These are phyloP conservation scores for Limnephilus rhombicus DNA, from an alignment of 2,888 invertebrate species.

Conservation along the genomic window DNA sequence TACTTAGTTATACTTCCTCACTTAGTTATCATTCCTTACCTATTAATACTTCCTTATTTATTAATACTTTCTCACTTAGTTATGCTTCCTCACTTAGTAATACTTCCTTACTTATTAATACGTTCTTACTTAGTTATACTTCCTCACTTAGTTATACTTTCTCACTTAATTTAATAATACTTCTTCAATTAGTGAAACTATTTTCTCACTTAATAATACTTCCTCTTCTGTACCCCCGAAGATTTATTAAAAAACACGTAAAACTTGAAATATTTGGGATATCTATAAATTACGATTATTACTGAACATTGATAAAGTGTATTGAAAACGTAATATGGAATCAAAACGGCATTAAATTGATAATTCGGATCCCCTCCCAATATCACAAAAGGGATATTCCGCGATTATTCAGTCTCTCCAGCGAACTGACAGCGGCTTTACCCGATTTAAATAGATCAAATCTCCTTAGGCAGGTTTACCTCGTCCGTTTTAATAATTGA, in stretches of 20 bases:
- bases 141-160: too few relatives aligned
- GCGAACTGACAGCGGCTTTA: conserved; percentile 40
- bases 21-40: too few relatives aligned
- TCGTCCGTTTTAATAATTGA: conserved; percentile 54
- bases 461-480: conserved; percentile 49
- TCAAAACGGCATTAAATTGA: conserved; percentile 5
- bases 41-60: too few relatives aligned
- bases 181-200: too few relatives aligned
- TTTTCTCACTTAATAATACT: too few relatives aligned
- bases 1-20: too few relatives aligned
- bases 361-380: not conserved
- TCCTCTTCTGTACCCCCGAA: not conserved
- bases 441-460: conserved; percentile 55
- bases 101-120: too few relatives aligned
- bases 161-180: too few relatives aligned
- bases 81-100: too few relatives aligned
- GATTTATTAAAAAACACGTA: not conserved
- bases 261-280: not conserved
- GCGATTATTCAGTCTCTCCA: conserved; percentile 22
- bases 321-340: not conserved
- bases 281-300: not conserved
- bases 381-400: conserved; percentile 7
- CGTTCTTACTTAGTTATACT: too few relatives aligned
- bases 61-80: too few relatives aligned
- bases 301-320: not conserved